Percentiles rank a stretch among this genome's conserved stretches.
These are phyloP conservation scores for Albula glossodonta DNA, from an alignment of 2,113 vertebrate genomes.

Conservation along the genomic window DNA sequence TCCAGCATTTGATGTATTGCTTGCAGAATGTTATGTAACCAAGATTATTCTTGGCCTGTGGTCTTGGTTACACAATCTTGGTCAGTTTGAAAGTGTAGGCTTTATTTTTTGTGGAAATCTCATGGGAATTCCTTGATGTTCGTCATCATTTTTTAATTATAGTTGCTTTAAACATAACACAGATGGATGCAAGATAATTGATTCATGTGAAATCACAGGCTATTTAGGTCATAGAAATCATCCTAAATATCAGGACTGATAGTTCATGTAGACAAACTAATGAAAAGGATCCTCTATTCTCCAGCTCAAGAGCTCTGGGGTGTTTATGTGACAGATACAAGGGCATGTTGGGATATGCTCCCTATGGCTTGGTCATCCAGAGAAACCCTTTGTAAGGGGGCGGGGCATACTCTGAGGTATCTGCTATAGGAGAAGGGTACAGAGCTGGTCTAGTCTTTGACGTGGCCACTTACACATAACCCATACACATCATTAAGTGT, in stretches of 20 bases:
- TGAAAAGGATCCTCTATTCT: background rate
- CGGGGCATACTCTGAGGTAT: background rate
- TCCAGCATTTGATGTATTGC: background rate
- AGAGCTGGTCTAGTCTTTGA: background rate
- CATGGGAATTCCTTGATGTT: no score
- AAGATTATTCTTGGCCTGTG: background rate
- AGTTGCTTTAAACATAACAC: no score
- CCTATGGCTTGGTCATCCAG: background rate
- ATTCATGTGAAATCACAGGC: background rate
- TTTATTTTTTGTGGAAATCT: no score
- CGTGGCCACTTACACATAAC: background rate
- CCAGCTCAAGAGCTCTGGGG: background rate
- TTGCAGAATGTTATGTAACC: background rate
- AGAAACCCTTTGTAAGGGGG: background rate
- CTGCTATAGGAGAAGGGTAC: background rate
- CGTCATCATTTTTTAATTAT: no score
- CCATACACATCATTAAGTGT: background rate
- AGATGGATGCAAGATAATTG: background rate
- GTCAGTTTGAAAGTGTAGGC: no score
- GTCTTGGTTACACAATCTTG: background rate
- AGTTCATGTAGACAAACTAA: background rate
- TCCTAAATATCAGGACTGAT: background rate
- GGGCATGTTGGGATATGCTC: background rate
- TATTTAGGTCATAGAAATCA: background rate
- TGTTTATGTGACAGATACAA: background rate